A percentile compares a stretch with the other conserved stretches of the same genome.
These are phyloP conservation scores for silkworm (Bombyx mori) DNA, from an alignment of 1,140 invertebrate species.

Conservation along the genomic window DNA sequence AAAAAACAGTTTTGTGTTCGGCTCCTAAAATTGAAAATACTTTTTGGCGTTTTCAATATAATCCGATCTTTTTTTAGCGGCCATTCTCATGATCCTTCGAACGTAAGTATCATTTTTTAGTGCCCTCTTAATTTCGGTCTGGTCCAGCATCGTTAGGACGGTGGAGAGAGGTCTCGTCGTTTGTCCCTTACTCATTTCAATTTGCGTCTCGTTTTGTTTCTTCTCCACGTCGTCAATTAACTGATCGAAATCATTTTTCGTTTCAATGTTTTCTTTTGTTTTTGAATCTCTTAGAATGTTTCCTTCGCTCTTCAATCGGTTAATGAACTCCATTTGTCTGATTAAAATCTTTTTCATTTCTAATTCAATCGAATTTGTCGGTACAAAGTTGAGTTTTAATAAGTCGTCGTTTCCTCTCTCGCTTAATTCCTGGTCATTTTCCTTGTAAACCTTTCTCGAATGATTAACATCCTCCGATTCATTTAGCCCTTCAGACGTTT, in stretches of 20 bases:
- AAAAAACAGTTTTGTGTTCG: too few relatives aligned
- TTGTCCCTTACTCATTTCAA: not conserved
- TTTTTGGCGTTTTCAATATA: conserved; percentile 17
- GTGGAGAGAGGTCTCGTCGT: conserved; percentile 13
- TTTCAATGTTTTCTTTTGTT: not conserved
- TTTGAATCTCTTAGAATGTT: not conserved
- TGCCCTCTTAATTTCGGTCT: conserved; percentile 24
- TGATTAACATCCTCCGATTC: too few relatives aligned
- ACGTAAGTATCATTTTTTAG: conserved; percentile 34
- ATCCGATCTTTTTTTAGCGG: conserved; percentile 19
- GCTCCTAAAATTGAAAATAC: conserved; percentile 1
- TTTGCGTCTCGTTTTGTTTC: conserved; percentile 7
- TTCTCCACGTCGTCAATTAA: conserved; percentile 19
- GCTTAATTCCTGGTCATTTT: too few relatives aligned
- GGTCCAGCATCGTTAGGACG: conserved; percentile 25
- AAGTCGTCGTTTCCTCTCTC: not conserved
- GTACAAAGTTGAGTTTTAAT: not conserved
- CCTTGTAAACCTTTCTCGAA: not conserved
- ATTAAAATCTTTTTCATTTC: conserved; percentile 3
- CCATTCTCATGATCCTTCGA: conserved; percentile 34
- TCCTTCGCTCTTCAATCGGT: not conserved
- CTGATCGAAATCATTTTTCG: conserved; percentile 21
- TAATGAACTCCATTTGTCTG: conserved; percentile 1
- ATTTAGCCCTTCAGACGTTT: too few relatives aligned
- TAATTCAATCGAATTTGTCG: too few relatives aligned